Base-by-base conservation (phyloP, 2,888 invertebrate genomes). In the Sinohyriopsis cumingii region DNA sequence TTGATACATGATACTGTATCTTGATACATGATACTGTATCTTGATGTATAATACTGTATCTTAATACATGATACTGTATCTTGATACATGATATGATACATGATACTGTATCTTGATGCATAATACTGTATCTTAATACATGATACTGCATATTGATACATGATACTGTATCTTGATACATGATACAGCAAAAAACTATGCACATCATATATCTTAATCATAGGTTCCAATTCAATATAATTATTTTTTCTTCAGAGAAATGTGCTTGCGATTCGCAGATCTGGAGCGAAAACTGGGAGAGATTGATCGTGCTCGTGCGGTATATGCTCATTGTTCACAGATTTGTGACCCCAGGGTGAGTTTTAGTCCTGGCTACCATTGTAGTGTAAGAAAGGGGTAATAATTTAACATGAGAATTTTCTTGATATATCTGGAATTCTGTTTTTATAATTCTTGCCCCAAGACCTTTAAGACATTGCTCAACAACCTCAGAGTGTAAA, bases 271-370 rank as follows among this genome's bases (percentile, higher is more conserved):
- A 61, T 99, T 98, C 92, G 94, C 99, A 12, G 99, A 99, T 91
- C 94, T 99, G 94, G 99, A 99, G 92, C 96, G 97, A 0, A 97
- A 98, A 89, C 92, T 99, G 56, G 99, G 99, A 65, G 99, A 99
- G 93, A 96, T 99, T 71, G 99, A 99, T 90, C 93, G 99, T 79
- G 99, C 99, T 0, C 92, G 99, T 78, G 98, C 98, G 1, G 95
- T 99, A 84, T 99, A 99, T 89, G 95, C 96, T 0, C 98, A 99
- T 90, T 98, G 98, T 87, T 97, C 98, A 84, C 99, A 99, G 92
- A 96, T 99, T 91, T 99, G 98, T 91, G 99, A 99, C 92, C 99
- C 99, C 2, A 93, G 99, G 88, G 97, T 98, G 86, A 86, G 89
- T 79, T 15, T 9, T 55, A n/a, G 6, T 62, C 45, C 20, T 7